Percentiles rank a stretch among this genome's conserved stretches.
phyloP scores from a whole-genome alignment of 1,140 invertebrate genomes.

The Drosophila sproati region DNA sequence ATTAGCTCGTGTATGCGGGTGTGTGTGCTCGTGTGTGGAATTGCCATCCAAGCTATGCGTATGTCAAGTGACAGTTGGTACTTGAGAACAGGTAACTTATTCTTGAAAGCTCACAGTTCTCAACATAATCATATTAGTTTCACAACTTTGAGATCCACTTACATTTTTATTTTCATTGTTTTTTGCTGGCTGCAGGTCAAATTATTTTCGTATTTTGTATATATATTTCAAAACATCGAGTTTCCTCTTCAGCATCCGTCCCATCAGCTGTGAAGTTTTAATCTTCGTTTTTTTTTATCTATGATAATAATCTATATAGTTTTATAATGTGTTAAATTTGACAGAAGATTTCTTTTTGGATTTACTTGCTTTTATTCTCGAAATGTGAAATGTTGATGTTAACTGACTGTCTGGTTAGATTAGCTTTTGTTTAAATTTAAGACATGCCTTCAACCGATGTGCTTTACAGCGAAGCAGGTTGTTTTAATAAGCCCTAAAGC shows the following conservation, averaged over 20 bases:
- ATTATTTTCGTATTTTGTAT: neutral
- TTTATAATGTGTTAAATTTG: no score
- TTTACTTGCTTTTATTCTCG: no score
- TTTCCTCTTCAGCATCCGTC: no score
- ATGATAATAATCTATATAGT: no score
- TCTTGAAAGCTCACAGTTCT: constrained; percentile 26
- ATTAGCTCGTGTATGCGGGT: constrained; percentile 42
- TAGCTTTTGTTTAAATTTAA: neutral
- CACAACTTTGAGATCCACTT: neutral
- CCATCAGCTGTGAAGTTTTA: no score
- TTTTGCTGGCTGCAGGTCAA: neutral
- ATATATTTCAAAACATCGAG: neutral
- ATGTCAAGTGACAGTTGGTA: constrained; percentile 59
- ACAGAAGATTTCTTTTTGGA: no score
- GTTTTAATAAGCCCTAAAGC: neutral
- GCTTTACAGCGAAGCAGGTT: neutral
- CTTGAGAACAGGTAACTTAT: constrained; percentile 38
- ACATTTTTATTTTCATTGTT: neutral
- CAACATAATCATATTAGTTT: constrained; percentile 14
- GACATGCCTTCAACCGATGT: no score
- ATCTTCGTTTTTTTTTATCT: no score
- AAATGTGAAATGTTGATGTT: no score
- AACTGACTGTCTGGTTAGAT: no score
- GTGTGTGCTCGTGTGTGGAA: constrained; percentile 39
- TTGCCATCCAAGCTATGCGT: constrained; percentile 34